Base-by-base conservation (phyloP, 1,140 invertebrate species). In the Notospermus geniculatus region DNA sequence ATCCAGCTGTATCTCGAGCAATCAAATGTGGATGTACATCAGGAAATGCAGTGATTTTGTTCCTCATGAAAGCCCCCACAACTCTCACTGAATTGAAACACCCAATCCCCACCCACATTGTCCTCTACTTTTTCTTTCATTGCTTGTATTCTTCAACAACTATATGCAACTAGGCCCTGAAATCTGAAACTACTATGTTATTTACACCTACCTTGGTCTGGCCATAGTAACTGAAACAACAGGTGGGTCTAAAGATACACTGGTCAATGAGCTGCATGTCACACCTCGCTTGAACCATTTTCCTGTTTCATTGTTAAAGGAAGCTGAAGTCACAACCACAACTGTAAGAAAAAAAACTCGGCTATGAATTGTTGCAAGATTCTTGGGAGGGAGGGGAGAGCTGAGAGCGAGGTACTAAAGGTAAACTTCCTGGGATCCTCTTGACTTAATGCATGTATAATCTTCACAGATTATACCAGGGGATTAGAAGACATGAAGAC, bases 211-310 rank as follows among this genome's bases (percentile, higher is more conserved):
- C 77, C 77, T 78, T 59, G 70, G 68, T 60, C 72, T 74, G 29
- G 73, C 69, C 11, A 80, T 62, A 67, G 75, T 78, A 27, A 80
- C 71, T 19, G 75, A 78, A 9, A 80, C 62, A 56, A 78, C 73
- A 19, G 78, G 70, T 50, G 78, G 78, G 13, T 68, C 57, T 25
- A 71, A 71, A n/a, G 77, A 77, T 4, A 77, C 71, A 68, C 73
- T 76, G 43, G 73, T 71, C 57, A 80, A 78, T 5, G 76, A 77
- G 54, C 75, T 78, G 66, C 76, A 78, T 0, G 76, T 78, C 39
- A 80, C 66, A 50, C 78, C 78, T 64, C 73, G 64, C 50, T 78
- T 80, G n/a, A 69, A 41, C 76, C 74, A 77, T 46, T 28, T 45
- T 1, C 65, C 56, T 19, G 65, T 63, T 36, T 71, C 43, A 13